A percentile compares a stretch with the other conserved stretches of the same genome.
These are phyloP conservation scores for Rhea americana DNA, from an alignment of 2,113 vertebrate species.

Conservation along the genomic window DNA sequence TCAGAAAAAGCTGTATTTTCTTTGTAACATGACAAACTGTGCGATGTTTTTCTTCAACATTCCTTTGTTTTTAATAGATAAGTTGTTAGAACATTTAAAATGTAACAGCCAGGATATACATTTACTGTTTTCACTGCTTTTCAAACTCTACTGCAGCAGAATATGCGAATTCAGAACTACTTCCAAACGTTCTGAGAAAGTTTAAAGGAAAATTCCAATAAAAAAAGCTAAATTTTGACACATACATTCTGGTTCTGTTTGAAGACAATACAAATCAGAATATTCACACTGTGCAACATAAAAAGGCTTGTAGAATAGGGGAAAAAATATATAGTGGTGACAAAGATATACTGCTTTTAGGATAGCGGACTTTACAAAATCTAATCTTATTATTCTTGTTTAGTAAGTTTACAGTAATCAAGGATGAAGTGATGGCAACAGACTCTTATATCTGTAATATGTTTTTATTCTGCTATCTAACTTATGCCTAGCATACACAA, in stretches of 20 bases:
- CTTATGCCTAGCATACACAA: not conserved
- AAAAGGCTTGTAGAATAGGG: not conserved
- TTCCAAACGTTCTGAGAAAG: not conserved
- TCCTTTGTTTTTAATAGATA: no score
- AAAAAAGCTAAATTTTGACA: not conserved
- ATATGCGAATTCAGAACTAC: not conserved
- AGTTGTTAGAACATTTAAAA: no score
- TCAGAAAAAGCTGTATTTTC: no score
- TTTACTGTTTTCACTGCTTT: not conserved
- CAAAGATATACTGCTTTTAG: not conserved
- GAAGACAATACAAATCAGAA: not conserved
- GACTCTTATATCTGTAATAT: not conserved
- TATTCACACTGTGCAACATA: not conserved
- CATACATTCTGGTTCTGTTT: not conserved
- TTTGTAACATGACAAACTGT: no score
- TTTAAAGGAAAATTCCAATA: not conserved
- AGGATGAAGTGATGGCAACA: not conserved
- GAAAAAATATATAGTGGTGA: not conserved
- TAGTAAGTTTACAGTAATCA: not conserved
- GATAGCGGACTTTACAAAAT: not conserved
- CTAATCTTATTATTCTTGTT: not conserved
- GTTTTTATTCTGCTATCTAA: conserved; percentile 26
- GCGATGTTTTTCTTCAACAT: no score
- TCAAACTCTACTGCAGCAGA: not conserved
- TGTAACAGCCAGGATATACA: no score